These are phyloP conservation scores for Motacilla tschutschensis DNA, from an alignment of 2,113 vertebrate species.

Conservation along the genomic window DNA sequence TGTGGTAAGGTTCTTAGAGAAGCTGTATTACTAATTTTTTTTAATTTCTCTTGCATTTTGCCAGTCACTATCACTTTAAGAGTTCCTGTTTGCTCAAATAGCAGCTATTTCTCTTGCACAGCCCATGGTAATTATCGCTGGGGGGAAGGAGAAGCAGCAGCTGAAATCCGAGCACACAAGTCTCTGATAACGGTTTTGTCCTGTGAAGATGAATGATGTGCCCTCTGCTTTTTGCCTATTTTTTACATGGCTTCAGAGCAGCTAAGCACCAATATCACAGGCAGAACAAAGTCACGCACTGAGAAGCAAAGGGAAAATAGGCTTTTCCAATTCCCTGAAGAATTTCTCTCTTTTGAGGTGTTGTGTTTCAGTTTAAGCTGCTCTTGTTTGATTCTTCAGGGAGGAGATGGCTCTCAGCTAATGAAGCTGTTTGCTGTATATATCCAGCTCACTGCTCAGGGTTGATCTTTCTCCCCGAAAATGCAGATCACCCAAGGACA, in stretches of 20 bases:
- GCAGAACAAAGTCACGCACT: neutral
- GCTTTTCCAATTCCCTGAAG: neutral
- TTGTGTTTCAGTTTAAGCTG: neutral
- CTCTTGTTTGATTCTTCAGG: neutral
- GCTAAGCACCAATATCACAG: neutral
- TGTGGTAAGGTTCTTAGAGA: neutral
- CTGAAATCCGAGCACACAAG: neutral
- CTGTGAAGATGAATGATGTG: neutral
- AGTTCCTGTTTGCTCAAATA: neutral
- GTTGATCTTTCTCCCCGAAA: neutral
- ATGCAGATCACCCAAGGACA: neutral
- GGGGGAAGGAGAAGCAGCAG: neutral
- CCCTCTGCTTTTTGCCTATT: neutral
- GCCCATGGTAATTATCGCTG: neutral
- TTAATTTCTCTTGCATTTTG: neutral
- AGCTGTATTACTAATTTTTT: neutral
- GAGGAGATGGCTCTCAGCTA: neutral
- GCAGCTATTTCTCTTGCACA: neutral
- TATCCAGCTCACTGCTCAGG: neutral
- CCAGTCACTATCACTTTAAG: neutral
- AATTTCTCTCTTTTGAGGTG: neutral
- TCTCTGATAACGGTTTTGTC: neutral
- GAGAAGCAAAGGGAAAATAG: neutral
- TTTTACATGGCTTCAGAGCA: neutral
- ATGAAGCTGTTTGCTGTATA: neutral